Evolutionary conservation across 2,113 vertebrate species (phyloP).

Genomic region (Hippocampus guttulatus): DNA sequence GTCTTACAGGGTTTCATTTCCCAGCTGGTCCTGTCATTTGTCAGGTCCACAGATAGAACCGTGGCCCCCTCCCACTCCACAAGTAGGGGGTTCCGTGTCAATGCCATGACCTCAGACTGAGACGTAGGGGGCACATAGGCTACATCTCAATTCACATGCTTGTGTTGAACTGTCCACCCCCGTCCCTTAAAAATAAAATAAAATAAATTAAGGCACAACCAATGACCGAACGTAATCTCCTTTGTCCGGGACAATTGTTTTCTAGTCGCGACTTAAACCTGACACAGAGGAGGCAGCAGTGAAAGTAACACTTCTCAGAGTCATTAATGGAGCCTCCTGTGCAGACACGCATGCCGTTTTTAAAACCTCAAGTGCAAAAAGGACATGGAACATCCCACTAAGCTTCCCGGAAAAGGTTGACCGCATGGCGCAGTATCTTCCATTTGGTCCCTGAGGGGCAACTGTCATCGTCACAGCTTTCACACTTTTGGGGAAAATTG

Average conservation of each 20-base stretch:
- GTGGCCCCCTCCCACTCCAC: conserved; percentile 47
- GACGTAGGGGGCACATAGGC: conserved; percentile 12
- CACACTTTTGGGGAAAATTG: neutral
- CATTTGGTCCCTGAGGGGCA: conserved; percentile 1
- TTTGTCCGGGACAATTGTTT: conserved; percentile 9
- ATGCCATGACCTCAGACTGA: conserved; percentile 43
- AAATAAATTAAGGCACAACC: conserved; percentile 20
- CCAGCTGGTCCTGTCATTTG: conserved; percentile 90
- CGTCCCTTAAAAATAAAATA: neutral
- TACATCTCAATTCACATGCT: neutral
- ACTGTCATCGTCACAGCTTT: neutral
- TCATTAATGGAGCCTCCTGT: conserved; percentile 30
- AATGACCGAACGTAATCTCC: neutral
- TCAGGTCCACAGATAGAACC: conserved; percentile 71
- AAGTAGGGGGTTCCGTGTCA: conserved; percentile 28
- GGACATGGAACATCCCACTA: conserved; percentile 37
- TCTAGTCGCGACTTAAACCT: conserved; percentile 30
- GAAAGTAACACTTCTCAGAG: conserved; percentile 54
- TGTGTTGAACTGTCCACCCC: conserved; percentile 11
- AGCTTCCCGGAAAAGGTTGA: conserved; percentile 31
- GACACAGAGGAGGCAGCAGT: conserved; percentile 38
- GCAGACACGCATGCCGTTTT: conserved; percentile 20
- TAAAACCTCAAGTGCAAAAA: conserved; percentile 45
- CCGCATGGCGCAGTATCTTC: conserved; percentile 18
- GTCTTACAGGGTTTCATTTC: conserved; percentile 70